Evolutionary conservation across 2,888 invertebrate genomes (phyloP).

Genomic region (Trissoscelio sp.): DNA sequence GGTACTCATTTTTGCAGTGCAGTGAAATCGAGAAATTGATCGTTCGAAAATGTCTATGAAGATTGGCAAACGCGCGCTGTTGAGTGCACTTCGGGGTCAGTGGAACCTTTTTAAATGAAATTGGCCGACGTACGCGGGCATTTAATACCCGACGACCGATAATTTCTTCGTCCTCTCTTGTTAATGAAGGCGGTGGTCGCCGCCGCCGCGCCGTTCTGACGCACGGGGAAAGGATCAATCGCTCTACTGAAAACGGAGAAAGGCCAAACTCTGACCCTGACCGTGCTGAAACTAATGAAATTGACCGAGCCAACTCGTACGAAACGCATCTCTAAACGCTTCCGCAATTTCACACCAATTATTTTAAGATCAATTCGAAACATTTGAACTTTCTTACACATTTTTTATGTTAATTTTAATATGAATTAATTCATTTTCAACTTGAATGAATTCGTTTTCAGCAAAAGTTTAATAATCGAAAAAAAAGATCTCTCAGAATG

Average conservation of each 20-base stretch:
- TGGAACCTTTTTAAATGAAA: slow-evolving; percentile 61
- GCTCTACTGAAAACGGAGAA: slow-evolving; percentile 66
- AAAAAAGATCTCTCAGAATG: too few relatives aligned
- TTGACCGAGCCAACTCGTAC: neutral
- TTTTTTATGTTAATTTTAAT: too few relatives aligned
- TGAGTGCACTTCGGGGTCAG: slow-evolving; percentile 60
- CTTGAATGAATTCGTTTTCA: too few relatives aligned
- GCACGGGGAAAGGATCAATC: slow-evolving; percentile 57
- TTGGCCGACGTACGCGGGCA: slow-evolving; percentile 33
- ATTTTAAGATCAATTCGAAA: neutral
- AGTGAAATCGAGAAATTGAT: slow-evolving; percentile 61
- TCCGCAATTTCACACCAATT: neutral
- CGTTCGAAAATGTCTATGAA: slow-evolving; percentile 46
- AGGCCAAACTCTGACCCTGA: slow-evolving; percentile 73
- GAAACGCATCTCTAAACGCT: neutral
- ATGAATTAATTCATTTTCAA: too few relatives aligned
- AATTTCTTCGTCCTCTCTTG: slow-evolving; percentile 37
- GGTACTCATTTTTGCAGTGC: slow-evolving; percentile 32
- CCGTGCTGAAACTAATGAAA: slow-evolving; percentile 64
- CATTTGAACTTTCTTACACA: neutral
- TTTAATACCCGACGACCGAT: slow-evolving; percentile 37
- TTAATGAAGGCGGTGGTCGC: slow-evolving; percentile 36
- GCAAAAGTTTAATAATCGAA: too few relatives aligned
- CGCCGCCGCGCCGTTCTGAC: too few relatives aligned
- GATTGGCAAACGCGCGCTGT: slow-evolving; percentile 22